Conservation (phyloP, 2,113 vertebrate species). For the Tetrao urogallus region DNA sequence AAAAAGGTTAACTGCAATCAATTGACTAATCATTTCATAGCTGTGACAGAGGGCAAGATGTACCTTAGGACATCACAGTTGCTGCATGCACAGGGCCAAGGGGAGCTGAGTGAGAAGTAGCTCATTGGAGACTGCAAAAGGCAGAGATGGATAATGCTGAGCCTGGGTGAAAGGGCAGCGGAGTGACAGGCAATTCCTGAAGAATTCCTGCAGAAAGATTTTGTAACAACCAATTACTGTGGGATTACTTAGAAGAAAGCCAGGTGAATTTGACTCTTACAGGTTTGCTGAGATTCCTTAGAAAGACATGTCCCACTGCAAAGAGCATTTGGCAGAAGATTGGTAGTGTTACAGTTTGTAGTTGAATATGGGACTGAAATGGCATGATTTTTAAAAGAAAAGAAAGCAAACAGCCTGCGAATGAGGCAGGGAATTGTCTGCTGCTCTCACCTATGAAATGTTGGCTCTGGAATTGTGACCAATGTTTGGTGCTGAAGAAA, state of each 20-base stretch:
- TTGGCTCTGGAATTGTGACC: background rate
- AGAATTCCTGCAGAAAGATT: background rate
- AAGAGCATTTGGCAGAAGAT: background rate
- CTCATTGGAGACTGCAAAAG: background rate
- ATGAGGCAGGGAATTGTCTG: background rate
- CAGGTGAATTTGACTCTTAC: background rate
- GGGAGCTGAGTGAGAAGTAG: background rate
- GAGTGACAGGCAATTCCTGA: background rate
- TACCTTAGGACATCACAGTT: background rate
- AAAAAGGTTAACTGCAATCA: conserved; percentile 2
- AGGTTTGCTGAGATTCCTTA: background rate
- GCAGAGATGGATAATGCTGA: background rate
- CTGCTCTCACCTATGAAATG: background rate
- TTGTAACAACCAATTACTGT: background rate
- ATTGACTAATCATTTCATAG: background rate
- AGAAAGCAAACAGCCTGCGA: background rate
- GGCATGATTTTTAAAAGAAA: background rate
- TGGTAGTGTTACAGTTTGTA: background rate
- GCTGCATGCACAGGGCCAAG: background rate
- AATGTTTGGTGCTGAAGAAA: background rate
- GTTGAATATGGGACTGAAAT: background rate
- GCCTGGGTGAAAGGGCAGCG: background rate
- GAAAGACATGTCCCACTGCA: background rate
- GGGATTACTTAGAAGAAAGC: background rate
- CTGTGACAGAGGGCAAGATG: background rate